These are phyloP conservation scores for Dascillus cervinus DNA, from an alignment of 2,888 invertebrate species.

Conservation along the genomic window DNA sequence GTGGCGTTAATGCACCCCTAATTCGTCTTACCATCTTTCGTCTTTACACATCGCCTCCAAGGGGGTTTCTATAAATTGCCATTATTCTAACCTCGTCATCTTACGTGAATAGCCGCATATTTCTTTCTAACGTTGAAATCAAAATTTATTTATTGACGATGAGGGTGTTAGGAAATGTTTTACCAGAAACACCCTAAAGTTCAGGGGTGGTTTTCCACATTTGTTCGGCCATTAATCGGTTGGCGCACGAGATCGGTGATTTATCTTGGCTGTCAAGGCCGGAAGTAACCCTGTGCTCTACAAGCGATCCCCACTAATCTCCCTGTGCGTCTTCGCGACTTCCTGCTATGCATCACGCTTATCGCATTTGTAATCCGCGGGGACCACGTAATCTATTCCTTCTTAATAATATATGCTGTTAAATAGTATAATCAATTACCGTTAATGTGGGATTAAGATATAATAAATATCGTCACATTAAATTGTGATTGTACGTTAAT, in stretches of 20 bases:
- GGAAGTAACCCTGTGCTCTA: conserved; percentile 42
- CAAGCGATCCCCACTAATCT: conserved; percentile 41
- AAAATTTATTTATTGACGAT: too few relatives aligned
- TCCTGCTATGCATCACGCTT: conserved; percentile 42
- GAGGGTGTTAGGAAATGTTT: too few relatives aligned
- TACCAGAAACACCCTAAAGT: conserved; percentile 24
- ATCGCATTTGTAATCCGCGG: conserved; percentile 35
- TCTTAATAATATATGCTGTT: conserved; percentile 15
- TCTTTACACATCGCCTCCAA: too few relatives aligned
- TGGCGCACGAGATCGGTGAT: conserved; percentile 33
- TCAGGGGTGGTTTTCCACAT: conserved; percentile 42
- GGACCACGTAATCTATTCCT: conserved; percentile 30
- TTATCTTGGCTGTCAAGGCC: conserved; percentile 41
- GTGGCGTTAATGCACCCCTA: too few relatives aligned
- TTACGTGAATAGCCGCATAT: too few relatives aligned
- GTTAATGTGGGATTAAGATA: conserved; percentile 14
- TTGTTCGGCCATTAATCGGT: conserved; percentile 43
- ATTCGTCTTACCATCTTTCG: too few relatives aligned
- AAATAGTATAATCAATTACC: conserved; percentile 27
- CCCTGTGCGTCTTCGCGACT: conserved; percentile 41
- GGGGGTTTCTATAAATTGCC: too few relatives aligned
- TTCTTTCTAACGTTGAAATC: too few relatives aligned
- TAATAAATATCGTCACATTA: conserved; percentile 10
- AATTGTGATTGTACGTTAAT: too few relatives aligned
- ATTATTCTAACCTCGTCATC: too few relatives aligned